A percentile compares a stretch with the other conserved stretches of the same genome.
Evolutionary conservation across 2,113 vertebrate species (phyloP).

Genomic region (Opisthocomus hoazin): DNA sequence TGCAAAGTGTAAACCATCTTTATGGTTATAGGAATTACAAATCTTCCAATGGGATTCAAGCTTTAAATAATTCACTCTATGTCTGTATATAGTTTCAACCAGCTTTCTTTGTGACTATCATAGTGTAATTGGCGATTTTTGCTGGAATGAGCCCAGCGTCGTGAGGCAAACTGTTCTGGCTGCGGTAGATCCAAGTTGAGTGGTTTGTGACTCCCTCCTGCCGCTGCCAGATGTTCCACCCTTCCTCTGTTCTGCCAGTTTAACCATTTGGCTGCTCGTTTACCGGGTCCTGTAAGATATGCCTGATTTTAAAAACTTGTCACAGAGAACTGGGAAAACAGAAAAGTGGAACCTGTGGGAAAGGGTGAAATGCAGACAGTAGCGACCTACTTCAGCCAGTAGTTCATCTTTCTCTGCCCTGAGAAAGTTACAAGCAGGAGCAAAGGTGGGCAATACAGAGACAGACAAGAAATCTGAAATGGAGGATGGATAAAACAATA

Average conservation of each 20-base stretch:
- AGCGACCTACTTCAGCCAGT: accelerated
- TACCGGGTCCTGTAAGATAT: not conserved
- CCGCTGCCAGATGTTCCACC: conserved; percentile 26
- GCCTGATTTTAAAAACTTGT: not conserved
- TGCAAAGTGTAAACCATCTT: not conserved
- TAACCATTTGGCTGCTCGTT: not conserved
- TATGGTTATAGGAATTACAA: not conserved
- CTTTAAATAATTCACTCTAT: not conserved
- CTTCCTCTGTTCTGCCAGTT: conserved; percentile 5
- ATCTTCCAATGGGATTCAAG: not conserved
- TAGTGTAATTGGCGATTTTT: not conserved
- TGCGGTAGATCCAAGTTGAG: not conserved
- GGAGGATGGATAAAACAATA: not conserved
- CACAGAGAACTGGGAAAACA: not conserved
- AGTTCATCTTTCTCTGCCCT: not conserved
- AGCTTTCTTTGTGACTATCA: not conserved
- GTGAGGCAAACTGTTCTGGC: not conserved
- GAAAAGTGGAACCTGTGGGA: not conserved
- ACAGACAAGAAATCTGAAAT: not conserved
- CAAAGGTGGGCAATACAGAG: not conserved
- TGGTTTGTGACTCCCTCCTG: not conserved
- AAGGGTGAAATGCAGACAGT: not conserved
- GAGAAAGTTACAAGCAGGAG: not conserved
- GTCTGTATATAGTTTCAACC: not conserved
- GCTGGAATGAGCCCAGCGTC: not conserved